Evolutionary conservation across 2,888 invertebrate genomes (phyloP), one percentile per base, ranked within the genome.

Genomic region (Drosophila meridionalis): DNA sequence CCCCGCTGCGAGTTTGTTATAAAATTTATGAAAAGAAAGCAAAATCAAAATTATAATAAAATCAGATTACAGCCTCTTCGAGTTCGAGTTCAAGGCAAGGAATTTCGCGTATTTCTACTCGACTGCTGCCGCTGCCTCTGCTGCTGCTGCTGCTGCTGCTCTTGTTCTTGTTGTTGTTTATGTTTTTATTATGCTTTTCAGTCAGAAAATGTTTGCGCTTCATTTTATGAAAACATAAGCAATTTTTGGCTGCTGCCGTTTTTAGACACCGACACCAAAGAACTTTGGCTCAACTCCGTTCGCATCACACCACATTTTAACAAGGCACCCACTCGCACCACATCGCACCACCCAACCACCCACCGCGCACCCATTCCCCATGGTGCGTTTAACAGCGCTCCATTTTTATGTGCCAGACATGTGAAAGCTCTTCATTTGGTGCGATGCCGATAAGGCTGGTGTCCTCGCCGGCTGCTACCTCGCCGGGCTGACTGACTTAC

Each of bases 21-120:
- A 90, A 89, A 90, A 90, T 87, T 90, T 87, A 90, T 87, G 87
- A 87, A 90, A 87, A 90, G 90, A 90, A 88, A 87, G 91, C 91
- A 82, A 90, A 87, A 87, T 86, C 90, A 87, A 87, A 90, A 87
- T 90, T 88, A 87, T 90, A 86, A 90, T 90, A 87, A 86, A 86
- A 86, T 87, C 91, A 80, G 86, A 87, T 87, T 90, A 90, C 88
- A 87, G 90, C 82, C 84, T 65, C 78, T 86, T 79, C 43, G 58
- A 65, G 69, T 86, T 79, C 43, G 58, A 65, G 69, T 72, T 75
- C 70, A 53, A 64, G 70, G 67, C 52, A 67, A 69, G 53, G 58
- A 57, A 70, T 70, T 69, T 68, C 47, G 32, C n/a, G 36, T 56
- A 34, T 69, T 65, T 64, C 66, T 26, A 50, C 45, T 52, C 30